These are phyloP conservation scores for Synanthedon myopaeformis DNA, from an alignment of 2,888 invertebrate species.

Conservation along the genomic window DNA sequence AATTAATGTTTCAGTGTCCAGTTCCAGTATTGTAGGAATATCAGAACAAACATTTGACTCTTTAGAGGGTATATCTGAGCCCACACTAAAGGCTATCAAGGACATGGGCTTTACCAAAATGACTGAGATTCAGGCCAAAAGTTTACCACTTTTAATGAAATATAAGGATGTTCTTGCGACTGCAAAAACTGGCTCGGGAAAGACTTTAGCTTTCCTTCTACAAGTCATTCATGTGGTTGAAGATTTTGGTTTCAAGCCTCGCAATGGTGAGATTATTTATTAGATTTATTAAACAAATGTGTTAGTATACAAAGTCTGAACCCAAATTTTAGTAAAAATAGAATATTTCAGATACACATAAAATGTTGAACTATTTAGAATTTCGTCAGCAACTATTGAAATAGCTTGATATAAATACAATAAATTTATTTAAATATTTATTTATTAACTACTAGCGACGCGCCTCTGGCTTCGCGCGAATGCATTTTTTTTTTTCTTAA, in stretches of 20 bases:
- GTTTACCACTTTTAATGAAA: slow-evolving; percentile 91
- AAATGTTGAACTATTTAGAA: too few relatives aligned
- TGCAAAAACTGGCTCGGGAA: slow-evolving; percentile 96
- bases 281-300: too few relatives aligned
- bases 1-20: slow-evolving; percentile 73
- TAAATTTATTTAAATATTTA: too few relatives aligned
- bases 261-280: slow-evolving; percentile 80
- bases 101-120: slow-evolving; percentile 95
- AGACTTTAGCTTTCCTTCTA: slow-evolving; percentile 94
- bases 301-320: too few relatives aligned
- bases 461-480: too few relatives aligned
- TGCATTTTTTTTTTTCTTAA: too few relatives aligned
- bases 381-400: too few relatives aligned
- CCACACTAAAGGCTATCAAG: slow-evolving; percentile 82
- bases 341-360: too few relatives aligned
- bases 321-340: too few relatives aligned
- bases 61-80: slow-evolving; percentile 79
- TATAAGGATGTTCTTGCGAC: slow-evolving; percentile 94
- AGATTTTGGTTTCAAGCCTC: slow-evolving; percentile 91
- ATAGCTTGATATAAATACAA: too few relatives aligned
- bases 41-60: slow-evolving; percentile 72
- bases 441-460: too few relatives aligned
- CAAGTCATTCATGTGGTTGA: slow-evolving; percentile 94
- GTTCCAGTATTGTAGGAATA: slow-evolving; percentile 69
- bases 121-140: slow-evolving; percentile 94